Evolutionary conservation across 1,140 invertebrate genomes (phyloP).

Genomic region (Plutomurus gul): DNA sequence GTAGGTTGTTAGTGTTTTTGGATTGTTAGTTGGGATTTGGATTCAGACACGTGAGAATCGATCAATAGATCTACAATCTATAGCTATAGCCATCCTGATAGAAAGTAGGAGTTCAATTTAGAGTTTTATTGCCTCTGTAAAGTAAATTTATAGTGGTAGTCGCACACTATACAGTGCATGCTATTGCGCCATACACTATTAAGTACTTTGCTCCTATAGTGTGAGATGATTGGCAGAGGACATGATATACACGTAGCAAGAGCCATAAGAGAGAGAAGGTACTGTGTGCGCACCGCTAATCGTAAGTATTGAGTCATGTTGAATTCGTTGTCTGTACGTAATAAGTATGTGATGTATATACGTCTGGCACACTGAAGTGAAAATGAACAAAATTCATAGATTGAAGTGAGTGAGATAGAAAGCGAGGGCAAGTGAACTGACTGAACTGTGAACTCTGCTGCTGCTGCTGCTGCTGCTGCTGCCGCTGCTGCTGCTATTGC

Average conservation of each 20-base stretch:
- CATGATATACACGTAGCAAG: too few relatives aligned
- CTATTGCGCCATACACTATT: conserved; percentile 27
- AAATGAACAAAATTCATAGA: conserved; percentile 12
- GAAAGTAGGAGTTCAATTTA: conserved; percentile 4
- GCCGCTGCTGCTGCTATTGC: background rate
- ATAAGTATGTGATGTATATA: background rate
- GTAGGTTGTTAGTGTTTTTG: too few relatives aligned
- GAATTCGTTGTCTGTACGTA: conserved; percentile 5
- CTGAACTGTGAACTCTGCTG: conserved; percentile 24
- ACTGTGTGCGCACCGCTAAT: conserved; percentile 15
- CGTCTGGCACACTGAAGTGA: background rate
- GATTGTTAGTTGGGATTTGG: conserved; percentile 14
- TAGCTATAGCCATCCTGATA: background rate
- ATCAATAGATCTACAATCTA: conserved; percentile 27
- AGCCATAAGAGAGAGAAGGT: too few relatives aligned
- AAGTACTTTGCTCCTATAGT: conserved; percentile 21
- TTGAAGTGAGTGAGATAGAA: background rate
- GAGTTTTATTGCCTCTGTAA: conserved; percentile 15
- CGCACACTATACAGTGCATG: conserved; percentile 24
- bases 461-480: background rate
- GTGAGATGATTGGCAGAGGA: conserved; percentile 25
- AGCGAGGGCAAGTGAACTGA: background rate
- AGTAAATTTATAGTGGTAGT: conserved; percentile 21
- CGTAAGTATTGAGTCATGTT: conserved; percentile 12
- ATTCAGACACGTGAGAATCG: conserved; percentile 14